Conservation (phyloP, 2,797 vertebrate species). For the Picus viridis region DNA sequence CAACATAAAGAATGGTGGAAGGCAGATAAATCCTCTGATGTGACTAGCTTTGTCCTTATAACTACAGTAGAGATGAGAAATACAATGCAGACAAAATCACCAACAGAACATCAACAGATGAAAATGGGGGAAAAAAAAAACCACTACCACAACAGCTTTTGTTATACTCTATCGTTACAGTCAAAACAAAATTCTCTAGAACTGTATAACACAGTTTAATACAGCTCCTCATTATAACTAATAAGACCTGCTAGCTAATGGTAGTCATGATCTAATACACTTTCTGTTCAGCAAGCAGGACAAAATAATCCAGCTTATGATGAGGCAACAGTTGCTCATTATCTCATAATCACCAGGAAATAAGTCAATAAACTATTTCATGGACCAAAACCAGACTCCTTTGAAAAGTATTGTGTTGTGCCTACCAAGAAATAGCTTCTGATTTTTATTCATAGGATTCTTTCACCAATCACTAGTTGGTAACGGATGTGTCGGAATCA, state of each 20-base stretch:
- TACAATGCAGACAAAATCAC: slow-evolving; percentile 1
- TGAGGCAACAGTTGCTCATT: slow-evolving; percentile 5
- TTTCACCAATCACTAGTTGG: slow-evolving; percentile 78
- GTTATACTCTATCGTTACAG: neutral
- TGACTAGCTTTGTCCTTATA: slow-evolving; percentile 11
- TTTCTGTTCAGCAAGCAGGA: slow-evolving; percentile 10
- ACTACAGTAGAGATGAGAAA: slow-evolving; percentile 23
- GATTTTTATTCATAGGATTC: slow-evolving; percentile 87
- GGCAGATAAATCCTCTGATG: slow-evolving; percentile 31
- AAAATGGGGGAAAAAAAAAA: neutral
- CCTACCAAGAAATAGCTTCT: slow-evolving; percentile 79
- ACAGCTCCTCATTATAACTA: neutral
- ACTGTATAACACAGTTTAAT: neutral
- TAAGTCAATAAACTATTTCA: slow-evolving; percentile 82
- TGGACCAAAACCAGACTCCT: slow-evolving; percentile 75
- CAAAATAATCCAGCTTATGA: slow-evolving; percentile 1
- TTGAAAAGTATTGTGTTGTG: slow-evolving; percentile 68
- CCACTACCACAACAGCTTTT: neutral
- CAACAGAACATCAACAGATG: neutral
- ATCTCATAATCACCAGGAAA: slow-evolving; percentile 60
- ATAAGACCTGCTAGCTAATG: slow-evolving; percentile 11
- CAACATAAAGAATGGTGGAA: neutral
- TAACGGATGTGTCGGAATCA: slow-evolving; percentile 80
- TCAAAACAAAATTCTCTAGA: neutral
- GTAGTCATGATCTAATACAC: neutral